A percentile compares a stretch with the other conserved stretches of the same genome.
Conservation (phyloP, 2,113 vertebrate species). For the Albula goreensis region DNA sequence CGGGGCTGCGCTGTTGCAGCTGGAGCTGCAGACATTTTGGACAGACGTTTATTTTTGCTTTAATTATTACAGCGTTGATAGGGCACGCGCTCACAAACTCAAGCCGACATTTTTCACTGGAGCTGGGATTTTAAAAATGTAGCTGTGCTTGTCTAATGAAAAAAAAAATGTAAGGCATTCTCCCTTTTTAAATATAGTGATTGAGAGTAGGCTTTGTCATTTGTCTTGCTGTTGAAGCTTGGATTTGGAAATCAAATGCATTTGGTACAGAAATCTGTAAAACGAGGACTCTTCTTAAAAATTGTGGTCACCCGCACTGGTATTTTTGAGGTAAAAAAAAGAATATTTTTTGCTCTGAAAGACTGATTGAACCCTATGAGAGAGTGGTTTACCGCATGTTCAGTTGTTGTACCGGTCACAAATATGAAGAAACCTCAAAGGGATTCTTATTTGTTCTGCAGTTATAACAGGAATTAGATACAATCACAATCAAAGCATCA, state of each 20-base stretch:
- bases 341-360: not conserved
- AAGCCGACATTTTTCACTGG: slow-evolving; percentile 34
- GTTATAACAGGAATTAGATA: not conserved
- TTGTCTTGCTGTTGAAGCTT: not conserved
- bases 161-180: slow-evolving; percentile 26
- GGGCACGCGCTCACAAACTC: slow-evolving; percentile 41
- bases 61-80: slow-evolving; percentile 42
- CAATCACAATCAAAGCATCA: not conserved
- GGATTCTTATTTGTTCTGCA: not conserved
- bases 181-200: slow-evolving; percentile 16
- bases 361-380: not conserved
- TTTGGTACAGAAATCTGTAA: not conserved
- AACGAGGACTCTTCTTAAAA: not conserved
- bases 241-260: not conserved
- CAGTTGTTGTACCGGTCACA: not conserved
- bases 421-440: not conserved
- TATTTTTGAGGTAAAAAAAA: not conserved
- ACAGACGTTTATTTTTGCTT: slow-evolving; percentile 41
- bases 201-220: not conserved
- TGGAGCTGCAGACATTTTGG: not conserved
- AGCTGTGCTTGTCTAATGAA: slow-evolving; percentile 30
- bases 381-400: not conserved
- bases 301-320: not conserved
- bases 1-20: slow-evolving; percentile 26
- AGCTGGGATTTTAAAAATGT: not conserved